phyloP scores from a whole-genome alignment of 2,888 invertebrate genomes.

The Margaritifera margaritifera region DNA sequence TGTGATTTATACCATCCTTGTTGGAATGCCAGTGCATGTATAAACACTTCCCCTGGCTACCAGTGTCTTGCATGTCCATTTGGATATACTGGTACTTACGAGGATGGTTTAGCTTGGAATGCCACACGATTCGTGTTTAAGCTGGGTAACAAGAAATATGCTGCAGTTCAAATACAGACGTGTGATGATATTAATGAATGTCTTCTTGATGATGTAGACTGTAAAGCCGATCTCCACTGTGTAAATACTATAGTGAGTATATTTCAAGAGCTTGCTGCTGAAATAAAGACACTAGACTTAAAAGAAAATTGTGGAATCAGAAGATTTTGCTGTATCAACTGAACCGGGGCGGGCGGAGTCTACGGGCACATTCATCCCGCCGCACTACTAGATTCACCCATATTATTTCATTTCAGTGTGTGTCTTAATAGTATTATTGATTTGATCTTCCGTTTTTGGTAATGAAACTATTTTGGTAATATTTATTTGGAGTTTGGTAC shows the following conservation, averaged over 20 bases:
- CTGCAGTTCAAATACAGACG: conserved; percentile 36
- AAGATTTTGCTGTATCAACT: too few relatives aligned
- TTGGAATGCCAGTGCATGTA: conserved; percentile 40
- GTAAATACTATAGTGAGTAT: conserved; percentile 57
- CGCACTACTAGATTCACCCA: too few relatives aligned
- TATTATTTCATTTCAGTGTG: too few relatives aligned
- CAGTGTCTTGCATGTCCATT: conserved; percentile 55
- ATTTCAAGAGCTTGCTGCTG: not conserved
- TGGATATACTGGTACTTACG: conserved; percentile 52
- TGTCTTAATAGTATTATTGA: too few relatives aligned
- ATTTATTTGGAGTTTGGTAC: too few relatives aligned
- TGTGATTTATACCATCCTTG: conserved; percentile 35
- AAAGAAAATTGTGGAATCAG: too few relatives aligned
- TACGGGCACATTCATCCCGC: too few relatives aligned
- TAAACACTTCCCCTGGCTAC: conserved; percentile 57
- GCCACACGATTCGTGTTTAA: conserved; percentile 44
- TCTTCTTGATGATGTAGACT: conserved; percentile 53
- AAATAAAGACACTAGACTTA: too few relatives aligned
- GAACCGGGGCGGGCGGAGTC: too few relatives aligned
- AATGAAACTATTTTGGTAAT: too few relatives aligned
- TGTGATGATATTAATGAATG: conserved; percentile 61
- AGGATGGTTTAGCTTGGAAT: conserved; percentile 50
- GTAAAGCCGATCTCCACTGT: conserved; percentile 56
- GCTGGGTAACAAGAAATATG: conserved; percentile 31
- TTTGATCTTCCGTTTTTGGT: too few relatives aligned